Base-by-base conservation (phyloP, 1,140 invertebrate species). In the Eufriesea mexicana region DNA sequence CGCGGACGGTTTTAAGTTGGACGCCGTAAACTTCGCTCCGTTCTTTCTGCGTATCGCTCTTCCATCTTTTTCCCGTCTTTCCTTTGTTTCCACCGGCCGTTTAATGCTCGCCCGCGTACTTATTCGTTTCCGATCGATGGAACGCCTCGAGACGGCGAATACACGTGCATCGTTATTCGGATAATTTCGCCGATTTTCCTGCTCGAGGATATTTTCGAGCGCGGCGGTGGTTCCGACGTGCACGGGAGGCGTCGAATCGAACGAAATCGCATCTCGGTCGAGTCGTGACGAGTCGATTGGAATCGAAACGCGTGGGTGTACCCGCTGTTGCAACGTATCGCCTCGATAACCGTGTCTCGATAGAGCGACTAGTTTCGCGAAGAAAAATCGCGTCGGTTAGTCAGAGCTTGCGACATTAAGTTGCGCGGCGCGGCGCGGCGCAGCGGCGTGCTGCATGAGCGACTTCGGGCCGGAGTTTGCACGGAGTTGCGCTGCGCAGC, bases 331-430 rank as follows among this genome's bases (percentile, higher is more conserved):
- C 91, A 92, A 92, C 88, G 80, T 80, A 84, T 89, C 89, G 87
- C 88, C 83, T 90, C 85, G 90, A 92, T 91, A 91, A 90, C 89
- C 89, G 90, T 91, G 89, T 88, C 87, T 88, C 86, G 87, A 83
- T 89, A 76, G 85, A 67, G 86, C 91, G 87, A 92, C 92, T 91
- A 92, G 92, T 93, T 92, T 90, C 78, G 83, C 88, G 84, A 57
- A 68, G 89, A 93, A 93, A 93, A 93, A 92, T 92, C 88, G 90
- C 89, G 88, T 83, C 91, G 92, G 90, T 93, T 92, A 92, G 92
- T 93, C 92, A 92, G 89, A 91, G 84, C 88, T 87, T 89, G 89
- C 89, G 88, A 90, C 86, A 89, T 77, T 85, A 87, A 68, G 85
- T 89, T 86, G 74, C 62, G 28, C 54, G 9, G 64, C n/a, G 35